These are phyloP conservation scores for Caenorhabditis macrosperma DNA, from an alignment of 2,888 invertebrate species.

Conservation along the genomic window DNA sequence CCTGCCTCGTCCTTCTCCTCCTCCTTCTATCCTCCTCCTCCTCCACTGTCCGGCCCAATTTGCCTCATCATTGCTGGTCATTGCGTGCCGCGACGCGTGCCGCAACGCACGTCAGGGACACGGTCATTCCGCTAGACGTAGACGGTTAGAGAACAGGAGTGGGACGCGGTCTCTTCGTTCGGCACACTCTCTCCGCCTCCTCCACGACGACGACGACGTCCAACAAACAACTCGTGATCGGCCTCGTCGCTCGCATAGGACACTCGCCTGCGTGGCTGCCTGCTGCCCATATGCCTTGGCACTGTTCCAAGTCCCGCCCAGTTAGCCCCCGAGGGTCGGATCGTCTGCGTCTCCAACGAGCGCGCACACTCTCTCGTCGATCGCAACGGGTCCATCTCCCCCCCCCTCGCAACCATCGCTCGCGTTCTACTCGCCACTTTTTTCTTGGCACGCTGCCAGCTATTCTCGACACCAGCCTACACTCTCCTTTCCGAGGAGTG, in stretches of 20 bases:
- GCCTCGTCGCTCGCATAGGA: conserved; percentile 9
- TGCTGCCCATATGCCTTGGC: conserved; percentile 56
- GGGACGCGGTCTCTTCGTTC: conserved; percentile 5
- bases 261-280: conserved; percentile 8
- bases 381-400: conserved; percentile 7
- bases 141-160: conserved; percentile 17
- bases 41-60: conserved; percentile 22
- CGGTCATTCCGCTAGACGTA: conserved; percentile 7
- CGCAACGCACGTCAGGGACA: conserved; percentile 19
- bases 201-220: conserved; percentile 1
- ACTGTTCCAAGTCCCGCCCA: conserved; percentile 41
- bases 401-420: too few species aligned
- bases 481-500: conserved; percentile 13
- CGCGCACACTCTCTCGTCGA: background rate
- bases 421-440: conserved; percentile 17
- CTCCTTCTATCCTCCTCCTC: background rate
- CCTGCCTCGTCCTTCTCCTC: too few species aligned
- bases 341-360: conserved; percentile 6
- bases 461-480: conserved; percentile 11
- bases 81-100: conserved; percentile 34
- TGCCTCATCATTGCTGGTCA: conserved; percentile 26
- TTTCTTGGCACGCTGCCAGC: conserved; percentile 43
- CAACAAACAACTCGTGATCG: conserved; percentile 57
- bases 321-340: background rate
- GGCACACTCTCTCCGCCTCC: background rate